A percentile compares a stretch with the other conserved stretches of the same genome.
Conservation (phyloP, 2,113 vertebrate species). For the Chamaea fasciata region DNA sequence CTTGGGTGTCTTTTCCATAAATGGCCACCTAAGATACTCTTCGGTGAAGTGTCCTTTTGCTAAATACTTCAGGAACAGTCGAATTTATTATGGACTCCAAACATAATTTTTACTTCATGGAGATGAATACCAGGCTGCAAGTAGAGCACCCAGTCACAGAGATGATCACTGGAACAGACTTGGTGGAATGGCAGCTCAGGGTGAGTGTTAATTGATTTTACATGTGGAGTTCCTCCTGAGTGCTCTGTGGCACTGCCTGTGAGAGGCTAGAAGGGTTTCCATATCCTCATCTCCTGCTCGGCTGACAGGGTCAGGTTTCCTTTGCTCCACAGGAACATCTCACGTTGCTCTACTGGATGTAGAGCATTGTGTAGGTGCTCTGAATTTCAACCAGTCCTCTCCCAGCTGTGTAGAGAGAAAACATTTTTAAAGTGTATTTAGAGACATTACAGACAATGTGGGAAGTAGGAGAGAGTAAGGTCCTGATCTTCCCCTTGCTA, state of each 20-base stretch:
- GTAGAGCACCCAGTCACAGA: constrained; percentile 96
- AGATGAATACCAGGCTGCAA: constrained; percentile 98
- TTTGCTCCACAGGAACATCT: not conserved
- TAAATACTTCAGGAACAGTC: constrained; percentile 83
- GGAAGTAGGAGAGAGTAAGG: not conserved
- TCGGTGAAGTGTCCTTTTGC: not conserved
- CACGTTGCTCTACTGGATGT: not conserved
- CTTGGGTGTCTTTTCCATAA: not conserved
- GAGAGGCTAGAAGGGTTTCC: not conserved
- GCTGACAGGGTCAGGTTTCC: not conserved
- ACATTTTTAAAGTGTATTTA: not conserved
- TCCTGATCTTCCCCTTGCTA: not conserved
- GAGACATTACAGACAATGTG: not conserved
- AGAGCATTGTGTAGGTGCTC: not conserved
- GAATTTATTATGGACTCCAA: constrained; percentile 98
- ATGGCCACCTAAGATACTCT: not conserved
- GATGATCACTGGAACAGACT: constrained; percentile 96
- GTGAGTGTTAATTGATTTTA: constrained; percentile 62
- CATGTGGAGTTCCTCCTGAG: not conserved
- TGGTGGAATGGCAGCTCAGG: constrained; percentile 98
- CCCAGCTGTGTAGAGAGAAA: not conserved
- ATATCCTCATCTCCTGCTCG: not conserved
- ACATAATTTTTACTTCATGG: constrained; percentile 99
- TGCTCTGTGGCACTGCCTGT: not conserved
- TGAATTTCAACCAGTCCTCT: not conserved